Evolutionary conservation across 1,140 invertebrate species (phyloP), one percentile per base, ranked within the genome.

Genomic region (Ostrea edulis): DNA sequence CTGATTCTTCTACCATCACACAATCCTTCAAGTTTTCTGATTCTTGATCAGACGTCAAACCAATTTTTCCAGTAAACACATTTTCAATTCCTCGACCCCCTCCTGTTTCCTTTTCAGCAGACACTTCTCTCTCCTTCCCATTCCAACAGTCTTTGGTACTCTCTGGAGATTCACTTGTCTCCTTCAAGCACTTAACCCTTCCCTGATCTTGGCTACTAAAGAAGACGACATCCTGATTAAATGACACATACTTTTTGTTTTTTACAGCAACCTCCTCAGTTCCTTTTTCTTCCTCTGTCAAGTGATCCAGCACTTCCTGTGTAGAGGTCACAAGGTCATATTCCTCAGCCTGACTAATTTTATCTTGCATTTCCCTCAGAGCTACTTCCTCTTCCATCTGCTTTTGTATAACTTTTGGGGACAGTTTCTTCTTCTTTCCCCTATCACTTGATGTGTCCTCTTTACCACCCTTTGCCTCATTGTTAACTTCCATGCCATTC

Each of bases 291-390:
- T 87, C 25, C 35, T 86, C 77, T 62, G 51, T 84, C 71, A 92
- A 86, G 25, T 89, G 88, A 12, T 89, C 65, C 44, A 89, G 65
- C 35, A 88, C 92, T 68, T 93, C 92, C 58, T 92, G 92, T 44
- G 92, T 92, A 86, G 91, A 90, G 12, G 92, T 91, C 81, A 93
- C 22, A 20, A 94, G 86, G 54, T 93, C 92, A 90, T 92, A 90
- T 20, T 90, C 89, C 87, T 94, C 93, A 29, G 93, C 93, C 77
- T 91, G 82, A 65, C 82, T 86, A 22, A 94, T 91, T 84, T 90
- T 90, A 35, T 89, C 87, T 20, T 87, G 89, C 11, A 93, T 77
- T 84, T 92, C 86, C n/a, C 35, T 51, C 86, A 85, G 51, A 52
- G 55, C 82, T 65, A 92, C 85, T 51, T 65, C 52, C 51, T 89